Percentiles rank a stretch among this genome's conserved stretches.
Evolutionary conservation across 1,140 invertebrate genomes (phyloP).

Genomic region (Lordiphosa stackelbergi): DNA sequence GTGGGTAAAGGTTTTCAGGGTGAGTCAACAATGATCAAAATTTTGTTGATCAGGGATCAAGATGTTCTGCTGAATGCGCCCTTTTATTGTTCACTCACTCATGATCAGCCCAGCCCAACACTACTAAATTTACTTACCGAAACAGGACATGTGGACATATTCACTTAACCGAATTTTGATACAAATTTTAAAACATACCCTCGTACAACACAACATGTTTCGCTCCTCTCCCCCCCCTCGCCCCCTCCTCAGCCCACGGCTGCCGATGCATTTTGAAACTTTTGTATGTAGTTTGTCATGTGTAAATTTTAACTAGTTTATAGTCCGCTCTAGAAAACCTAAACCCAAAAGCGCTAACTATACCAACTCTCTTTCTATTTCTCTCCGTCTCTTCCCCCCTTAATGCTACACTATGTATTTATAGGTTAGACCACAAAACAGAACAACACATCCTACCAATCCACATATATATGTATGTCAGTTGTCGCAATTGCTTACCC

Average conservation of each 20-base stretch:
- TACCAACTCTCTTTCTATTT: conserved; percentile 70
- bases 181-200: conserved; percentile 8
- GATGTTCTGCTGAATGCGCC: conserved; percentile 8
- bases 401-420: conserved; percentile 58
- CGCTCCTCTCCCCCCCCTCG: conserved; percentile 3
- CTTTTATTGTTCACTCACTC: too few relatives aligned
- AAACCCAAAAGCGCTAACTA: conserved; percentile 58
- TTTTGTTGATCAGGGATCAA: conserved; percentile 23
- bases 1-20: too few relatives aligned
- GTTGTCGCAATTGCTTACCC: conserved; percentile 37
- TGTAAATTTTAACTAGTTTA: conserved; percentile 41
- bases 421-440: conserved; percentile 61
- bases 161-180: not conserved
- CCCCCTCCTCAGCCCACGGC: conserved; percentile 3
- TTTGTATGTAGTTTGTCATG: conserved; percentile 57
- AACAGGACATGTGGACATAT: too few relatives aligned
- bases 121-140: too few relatives aligned
- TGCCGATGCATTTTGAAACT: conserved; percentile 53
- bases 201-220: conserved; percentile 20
- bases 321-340: conserved; percentile 42
- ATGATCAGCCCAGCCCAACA: too few relatives aligned
- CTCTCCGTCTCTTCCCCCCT: conserved; percentile 58
- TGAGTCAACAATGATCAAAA: too few relatives aligned
- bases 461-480: conserved; percentile 31
- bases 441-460: conserved; percentile 37